Base-by-base conservation (phyloP, 2,113 vertebrate species). In the Menidia beryllina region DNA sequence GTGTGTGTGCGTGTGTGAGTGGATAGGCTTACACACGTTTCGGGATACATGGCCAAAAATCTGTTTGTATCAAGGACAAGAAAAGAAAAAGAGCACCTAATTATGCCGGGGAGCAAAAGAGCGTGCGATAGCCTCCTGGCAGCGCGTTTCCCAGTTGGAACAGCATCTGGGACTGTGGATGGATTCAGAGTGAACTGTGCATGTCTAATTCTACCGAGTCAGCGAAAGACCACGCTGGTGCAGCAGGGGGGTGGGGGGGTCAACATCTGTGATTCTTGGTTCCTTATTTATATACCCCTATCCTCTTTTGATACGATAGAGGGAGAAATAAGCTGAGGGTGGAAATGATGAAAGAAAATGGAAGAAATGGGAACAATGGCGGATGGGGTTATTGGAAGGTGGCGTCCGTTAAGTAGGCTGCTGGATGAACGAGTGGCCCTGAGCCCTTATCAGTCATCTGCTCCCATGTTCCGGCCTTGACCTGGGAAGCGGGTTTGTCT, bases 141-240 rank as follows among this genome's bases (percentile, higher is more conserved):
- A 78, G 41, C 61, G 62, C 69, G 58, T 71, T 64, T 81, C 63
- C 59, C 59, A 45, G 71, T 48, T 77, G 63, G 75, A 82, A 50
- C 30, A 27, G 57, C 25, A 69, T 68, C 75, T 51, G 61, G 53
- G 69, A 75, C 71, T 78, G 27, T 71, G 66, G 55, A 65, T 60
- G 65, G 81, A 85, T 90, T 81, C 74, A 84, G 88, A 83, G 84
- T 86, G 79, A 90, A 84, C 67, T 58, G 62, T 72, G 69, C 77
- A 63, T 80, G 87, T 82, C 65, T 56, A 59, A 79, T 92, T 88
- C 73, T 82, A 89, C 90, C 89, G 87, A 92, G 79, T 89, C 86
- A 73, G 15, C 30, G 45, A 71, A 86, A 83, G 54, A 36, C 56
- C 17, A 26, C 52, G 57, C 17, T 27, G 53, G 61, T 70, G 61